These are phyloP conservation scores for Podocnemis expansa DNA, from an alignment of 2,113 vertebrate genomes.

Conservation along the genomic window DNA sequence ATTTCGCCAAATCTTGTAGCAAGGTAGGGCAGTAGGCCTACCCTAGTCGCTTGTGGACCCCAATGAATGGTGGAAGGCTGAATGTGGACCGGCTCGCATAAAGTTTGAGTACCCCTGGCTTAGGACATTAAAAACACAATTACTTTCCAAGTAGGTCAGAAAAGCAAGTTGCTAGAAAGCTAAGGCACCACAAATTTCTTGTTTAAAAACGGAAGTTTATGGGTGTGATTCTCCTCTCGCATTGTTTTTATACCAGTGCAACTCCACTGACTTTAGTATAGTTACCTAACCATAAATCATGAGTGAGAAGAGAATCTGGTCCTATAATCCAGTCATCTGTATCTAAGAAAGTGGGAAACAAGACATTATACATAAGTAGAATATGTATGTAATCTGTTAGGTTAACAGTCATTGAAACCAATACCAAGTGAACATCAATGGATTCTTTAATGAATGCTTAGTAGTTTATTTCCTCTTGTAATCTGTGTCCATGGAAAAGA, in stretches of 20 bases:
- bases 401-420: neutral
- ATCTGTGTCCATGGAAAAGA: neutral
- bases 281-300: rapidly evolving
- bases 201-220: neutral
- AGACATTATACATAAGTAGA: neutral
- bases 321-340: neutral
- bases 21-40: no score
- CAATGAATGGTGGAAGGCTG: no score
- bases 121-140: neutral
- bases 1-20: no score
- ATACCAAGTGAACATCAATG: neutral
- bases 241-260: neutral
- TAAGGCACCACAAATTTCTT: neutral
- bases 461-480: neutral
- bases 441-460: neutral
- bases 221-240: neutral
- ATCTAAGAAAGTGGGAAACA: neutral
- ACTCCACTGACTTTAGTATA: neutral
- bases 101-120: no score
- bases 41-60: no score
- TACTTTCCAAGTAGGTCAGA: neutral
- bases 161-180: neutral
- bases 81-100: no score
- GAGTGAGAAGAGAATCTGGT: neutral
- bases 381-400: neutral